A percentile compares a stretch with the other conserved stretches of the same genome.
Conservation (phyloP, 2,888 invertebrate genomes). For the Melanchra persicariae region DNA sequence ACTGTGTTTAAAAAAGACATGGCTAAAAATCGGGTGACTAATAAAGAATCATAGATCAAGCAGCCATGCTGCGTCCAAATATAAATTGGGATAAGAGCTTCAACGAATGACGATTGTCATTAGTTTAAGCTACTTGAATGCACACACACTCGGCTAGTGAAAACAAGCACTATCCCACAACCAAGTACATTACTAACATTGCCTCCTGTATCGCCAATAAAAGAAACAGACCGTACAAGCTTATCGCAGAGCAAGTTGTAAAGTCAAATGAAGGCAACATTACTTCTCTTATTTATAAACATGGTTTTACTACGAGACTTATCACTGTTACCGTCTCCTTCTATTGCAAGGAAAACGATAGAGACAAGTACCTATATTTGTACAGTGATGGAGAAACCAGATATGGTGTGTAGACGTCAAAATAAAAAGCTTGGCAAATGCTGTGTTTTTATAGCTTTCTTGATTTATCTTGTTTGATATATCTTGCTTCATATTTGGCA, state of each 20-base stretch:
- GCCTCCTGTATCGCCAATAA: constrained; percentile 14
- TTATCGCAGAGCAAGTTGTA: constrained; percentile 38
- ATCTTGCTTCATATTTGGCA: no score
- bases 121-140: background rate
- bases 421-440: constrained; percentile 5
- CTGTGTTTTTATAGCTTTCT: background rate
- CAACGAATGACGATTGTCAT: background rate
- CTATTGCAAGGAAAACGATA: background rate
- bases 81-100: no score
- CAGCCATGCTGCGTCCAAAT: no score
- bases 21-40: no score
- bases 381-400: background rate
- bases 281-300: constrained; percentile 40
- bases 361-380: background rate
- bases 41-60: no score
- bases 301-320: constrained; percentile 4
- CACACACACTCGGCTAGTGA: no score
- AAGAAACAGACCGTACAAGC: constrained; percentile 31
- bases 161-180: background rate
- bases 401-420: background rate
- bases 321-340: constrained; percentile 5
- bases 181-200: constrained; percentile 1
- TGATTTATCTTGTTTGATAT: no score
- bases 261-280: constrained; percentile 34
- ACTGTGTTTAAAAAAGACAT: no score